Percentiles rank a stretch among this genome's conserved stretches.
These are phyloP conservation scores for Maconellicoccus hirsutus DNA, from an alignment of 1,140 invertebrate genomes.

Conservation along the genomic window DNA sequence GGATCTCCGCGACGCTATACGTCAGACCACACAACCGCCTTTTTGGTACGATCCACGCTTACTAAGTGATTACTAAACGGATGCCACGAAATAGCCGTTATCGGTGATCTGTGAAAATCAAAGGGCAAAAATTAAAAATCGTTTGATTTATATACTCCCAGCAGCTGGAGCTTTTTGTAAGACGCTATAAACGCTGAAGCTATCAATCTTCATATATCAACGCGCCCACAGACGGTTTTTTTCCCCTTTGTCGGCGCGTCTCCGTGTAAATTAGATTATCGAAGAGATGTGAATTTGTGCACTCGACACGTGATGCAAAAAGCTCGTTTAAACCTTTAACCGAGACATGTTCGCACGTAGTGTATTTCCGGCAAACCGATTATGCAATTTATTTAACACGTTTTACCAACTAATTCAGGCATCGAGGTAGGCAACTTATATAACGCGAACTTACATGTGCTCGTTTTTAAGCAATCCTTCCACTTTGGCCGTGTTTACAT, in stretches of 20 bases:
- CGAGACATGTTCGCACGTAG: no score
- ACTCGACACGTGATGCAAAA: no score
- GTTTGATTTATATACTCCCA: no score
- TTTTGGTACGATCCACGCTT: constrained; percentile 77
- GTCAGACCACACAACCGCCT: constrained; percentile 75
- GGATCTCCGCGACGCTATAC: constrained; percentile 20
- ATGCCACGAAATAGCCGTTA: constrained; percentile 85
- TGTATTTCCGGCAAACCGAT: background rate
- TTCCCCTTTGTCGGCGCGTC: no score
- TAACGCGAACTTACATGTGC: constrained; percentile 59
- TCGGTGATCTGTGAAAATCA: constrained; percentile 51
- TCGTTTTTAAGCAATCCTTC: constrained; percentile 70
- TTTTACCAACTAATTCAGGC: no score
- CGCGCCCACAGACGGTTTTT: background rate
- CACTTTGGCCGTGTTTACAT: constrained; percentile 59
- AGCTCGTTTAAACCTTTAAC: no score
- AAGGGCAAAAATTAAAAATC: constrained; percentile 33
- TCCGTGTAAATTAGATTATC: no score
- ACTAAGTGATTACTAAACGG: constrained; percentile 69
- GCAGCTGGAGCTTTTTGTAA: no score
- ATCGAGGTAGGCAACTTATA: no score
- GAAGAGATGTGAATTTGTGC: no score
- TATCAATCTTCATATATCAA: constrained; percentile 2
- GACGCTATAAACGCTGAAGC: background rate
- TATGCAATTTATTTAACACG: background rate